Conservation (phyloP, 2,888 invertebrate genomes). For the Stenodera caucasica region DNA sequence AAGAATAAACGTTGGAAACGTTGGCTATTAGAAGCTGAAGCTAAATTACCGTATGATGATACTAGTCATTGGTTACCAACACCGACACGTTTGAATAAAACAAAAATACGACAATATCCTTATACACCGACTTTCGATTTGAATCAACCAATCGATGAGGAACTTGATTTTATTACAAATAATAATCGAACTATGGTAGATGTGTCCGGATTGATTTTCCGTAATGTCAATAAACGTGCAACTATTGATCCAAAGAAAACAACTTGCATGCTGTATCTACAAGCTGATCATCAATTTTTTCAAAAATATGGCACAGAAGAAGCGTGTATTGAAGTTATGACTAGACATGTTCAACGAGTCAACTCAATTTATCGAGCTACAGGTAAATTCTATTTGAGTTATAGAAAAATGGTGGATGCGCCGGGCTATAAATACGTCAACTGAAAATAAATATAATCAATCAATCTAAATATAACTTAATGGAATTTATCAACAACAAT, state of each 20-base stretch:
- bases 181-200: conserved; percentile 46
- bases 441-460: too few relatives aligned
- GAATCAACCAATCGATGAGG: conserved; percentile 51
- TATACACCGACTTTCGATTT: conserved; percentile 52
- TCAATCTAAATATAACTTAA: too few relatives aligned
- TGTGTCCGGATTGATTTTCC: conserved; percentile 58
- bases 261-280: conserved; percentile 92
- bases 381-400: conserved; percentile 58
- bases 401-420: conserved; percentile 7
- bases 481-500: too few relatives aligned
- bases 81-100: conserved; percentile 19
- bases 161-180: conserved; percentile 45
- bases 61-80: conserved; percentile 54
- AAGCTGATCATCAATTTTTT: conserved; percentile 96
- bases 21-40: conserved; percentile 70
- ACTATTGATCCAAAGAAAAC: conserved; percentile 84
- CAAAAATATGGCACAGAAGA: conserved; percentile 92
- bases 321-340: conserved; percentile 94
- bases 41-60: conserved; percentile 54
- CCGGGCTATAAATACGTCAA: too few relatives aligned
- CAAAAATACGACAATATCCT: conserved; percentile 60
- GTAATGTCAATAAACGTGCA: conserved; percentile 68
- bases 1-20: conserved; percentile 37
- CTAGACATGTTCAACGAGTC: conserved; percentile 90
- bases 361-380: conserved; percentile 86